Conservation (phyloP, 2,113 vertebrate species). For the Forbesichthys agassizii region DNA sequence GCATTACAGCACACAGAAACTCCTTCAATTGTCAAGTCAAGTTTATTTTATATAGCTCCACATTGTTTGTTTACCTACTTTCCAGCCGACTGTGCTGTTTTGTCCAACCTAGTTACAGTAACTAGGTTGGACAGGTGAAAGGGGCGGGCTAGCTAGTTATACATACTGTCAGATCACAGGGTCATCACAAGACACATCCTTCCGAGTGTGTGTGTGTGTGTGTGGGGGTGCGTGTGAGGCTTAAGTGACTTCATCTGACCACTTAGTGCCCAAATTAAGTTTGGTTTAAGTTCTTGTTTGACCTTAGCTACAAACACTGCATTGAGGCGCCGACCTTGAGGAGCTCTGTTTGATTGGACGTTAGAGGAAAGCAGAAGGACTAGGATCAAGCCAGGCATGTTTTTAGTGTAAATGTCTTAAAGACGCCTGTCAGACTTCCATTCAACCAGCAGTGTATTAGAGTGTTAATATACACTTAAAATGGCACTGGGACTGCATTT, state of each 20-base stretch:
- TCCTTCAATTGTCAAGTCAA: too few species aligned
- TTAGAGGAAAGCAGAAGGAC: neutral
- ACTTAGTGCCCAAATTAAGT: constrained; percentile 39
- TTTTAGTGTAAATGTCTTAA: neutral
- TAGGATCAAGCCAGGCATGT: neutral
- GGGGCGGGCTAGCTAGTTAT: neutral
- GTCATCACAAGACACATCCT: constrained; percentile 38
- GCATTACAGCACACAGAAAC: too few species aligned
- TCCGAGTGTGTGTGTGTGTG: constrained; percentile 24
- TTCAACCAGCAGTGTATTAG: too few species aligned
- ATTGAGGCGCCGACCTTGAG: neutral
- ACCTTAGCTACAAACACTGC: neutral
- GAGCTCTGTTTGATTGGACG: neutral
- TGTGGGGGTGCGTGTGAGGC: too few species aligned
- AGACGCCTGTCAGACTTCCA: too few species aligned
- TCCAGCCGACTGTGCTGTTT: too few species aligned
- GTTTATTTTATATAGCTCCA: too few species aligned
- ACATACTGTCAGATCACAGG: constrained; percentile 5
- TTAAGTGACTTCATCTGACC: constrained; percentile 44
- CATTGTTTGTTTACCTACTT: too few species aligned
- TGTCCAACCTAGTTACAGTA: too few species aligned
- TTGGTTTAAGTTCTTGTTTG: constrained; percentile 11
- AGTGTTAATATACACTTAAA: too few species aligned
- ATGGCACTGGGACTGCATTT: too few species aligned
- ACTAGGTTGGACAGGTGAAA: too few species aligned